A percentile compares a stretch with the other conserved stretches of the same genome.
phyloP scores from a whole-genome alignment of 53 echinoderm and acorn worm species.

The Crossaster papposus region DNA sequence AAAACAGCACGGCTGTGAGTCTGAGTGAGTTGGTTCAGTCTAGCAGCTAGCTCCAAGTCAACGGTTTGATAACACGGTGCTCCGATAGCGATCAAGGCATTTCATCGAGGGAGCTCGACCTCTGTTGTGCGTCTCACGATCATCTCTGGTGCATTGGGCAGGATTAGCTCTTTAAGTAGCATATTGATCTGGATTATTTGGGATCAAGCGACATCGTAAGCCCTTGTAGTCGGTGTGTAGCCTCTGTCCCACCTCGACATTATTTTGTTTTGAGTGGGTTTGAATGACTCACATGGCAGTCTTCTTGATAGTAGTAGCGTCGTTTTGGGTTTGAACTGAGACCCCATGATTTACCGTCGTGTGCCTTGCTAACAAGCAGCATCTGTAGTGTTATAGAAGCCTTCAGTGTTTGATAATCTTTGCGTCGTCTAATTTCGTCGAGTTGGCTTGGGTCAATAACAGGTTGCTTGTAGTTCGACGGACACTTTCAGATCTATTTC shows the following conservation, averaged over 20 bases:
- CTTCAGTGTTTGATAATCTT: not conserved
- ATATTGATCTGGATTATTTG: not conserved
- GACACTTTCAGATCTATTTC: not conserved
- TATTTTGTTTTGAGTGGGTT: not conserved
- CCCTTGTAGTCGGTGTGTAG: not conserved
- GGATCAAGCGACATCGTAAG: not conserved
- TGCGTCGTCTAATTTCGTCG: not conserved
- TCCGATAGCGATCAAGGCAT: not conserved
- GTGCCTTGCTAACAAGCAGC: not conserved
- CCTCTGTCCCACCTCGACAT: not conserved
- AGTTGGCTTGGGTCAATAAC: not conserved
- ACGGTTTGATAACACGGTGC: not conserved
- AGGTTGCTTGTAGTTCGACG: not conserved
- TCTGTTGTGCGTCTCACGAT: not conserved
- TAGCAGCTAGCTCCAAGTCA: not conserved
- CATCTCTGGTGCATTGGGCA: not conserved
- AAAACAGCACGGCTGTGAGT: not conserved
- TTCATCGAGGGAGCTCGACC: not conserved
- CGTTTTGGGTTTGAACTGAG: not conserved
- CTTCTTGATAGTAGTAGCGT: not conserved
- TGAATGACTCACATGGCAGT: not conserved
- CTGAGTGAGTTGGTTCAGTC: not conserved
- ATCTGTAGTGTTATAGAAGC: not conserved
- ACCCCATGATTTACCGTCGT: not conserved
- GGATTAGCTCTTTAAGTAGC: not conserved